Conservation (phyloP, 2,888 invertebrate species). For the Sinelater perroti region DNA sequence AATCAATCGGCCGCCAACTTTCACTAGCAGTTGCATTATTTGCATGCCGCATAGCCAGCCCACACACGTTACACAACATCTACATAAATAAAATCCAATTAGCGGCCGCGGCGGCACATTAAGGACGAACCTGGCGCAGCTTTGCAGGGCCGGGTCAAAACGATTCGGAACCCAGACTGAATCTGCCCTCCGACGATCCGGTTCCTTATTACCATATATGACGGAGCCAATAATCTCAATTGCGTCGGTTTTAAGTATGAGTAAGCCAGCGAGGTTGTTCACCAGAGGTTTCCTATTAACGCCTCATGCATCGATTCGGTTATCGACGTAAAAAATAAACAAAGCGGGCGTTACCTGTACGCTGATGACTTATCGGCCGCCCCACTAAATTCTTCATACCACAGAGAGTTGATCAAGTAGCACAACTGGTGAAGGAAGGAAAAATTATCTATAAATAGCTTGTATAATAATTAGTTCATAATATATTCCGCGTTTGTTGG, state of each 20-base stretch:
- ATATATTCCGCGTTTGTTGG: slow-evolving; percentile 17
- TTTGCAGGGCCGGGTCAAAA: neutral
- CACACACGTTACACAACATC: neutral
- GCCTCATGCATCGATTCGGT: no score
- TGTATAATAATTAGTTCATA: no score
- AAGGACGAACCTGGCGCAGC: neutral
- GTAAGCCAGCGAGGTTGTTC: no score
- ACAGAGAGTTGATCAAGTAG: no score
- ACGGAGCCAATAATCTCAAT: no score
- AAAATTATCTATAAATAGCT: slow-evolving; percentile 10
- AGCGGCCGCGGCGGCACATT: neutral
- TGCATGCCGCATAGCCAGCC: neutral
- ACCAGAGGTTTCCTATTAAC: no score
- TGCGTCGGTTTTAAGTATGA: no score
- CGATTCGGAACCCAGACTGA: slow-evolving; percentile 4
- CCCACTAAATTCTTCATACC: no score
- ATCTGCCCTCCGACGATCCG: neutral
- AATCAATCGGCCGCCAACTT: neutral
- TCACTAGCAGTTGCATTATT: slow-evolving; percentile 8
- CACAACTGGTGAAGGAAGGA: no score
- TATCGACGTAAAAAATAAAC: no score
- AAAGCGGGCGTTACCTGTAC: no score
- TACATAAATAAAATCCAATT: neutral
- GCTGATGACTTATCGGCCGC: no score
- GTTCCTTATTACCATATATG: slow-evolving; percentile 11